phyloP scores from a whole-genome alignment of 2,888 invertebrate genomes.

The Steinernema carpocapsae region DNA sequence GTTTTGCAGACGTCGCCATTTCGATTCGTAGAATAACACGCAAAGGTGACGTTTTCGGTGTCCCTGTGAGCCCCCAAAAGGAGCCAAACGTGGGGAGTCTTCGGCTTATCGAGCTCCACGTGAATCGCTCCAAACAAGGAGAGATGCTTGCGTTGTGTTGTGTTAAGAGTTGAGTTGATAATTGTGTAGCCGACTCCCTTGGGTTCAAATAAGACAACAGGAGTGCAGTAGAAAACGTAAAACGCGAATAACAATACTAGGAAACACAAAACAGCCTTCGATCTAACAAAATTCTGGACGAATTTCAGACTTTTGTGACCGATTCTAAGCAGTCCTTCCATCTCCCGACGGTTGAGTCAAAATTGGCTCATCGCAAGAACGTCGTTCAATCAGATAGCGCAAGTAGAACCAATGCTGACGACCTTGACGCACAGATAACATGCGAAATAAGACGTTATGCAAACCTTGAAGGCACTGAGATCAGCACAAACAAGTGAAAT shows the following conservation, averaged over 20 bases:
- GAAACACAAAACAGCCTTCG: not conserved
- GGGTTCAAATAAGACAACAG: not conserved
- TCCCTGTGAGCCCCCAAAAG: not conserved
- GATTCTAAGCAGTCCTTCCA: no score
- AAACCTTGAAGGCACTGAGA: no score
- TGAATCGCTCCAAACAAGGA: not conserved
- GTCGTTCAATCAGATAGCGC: no score
- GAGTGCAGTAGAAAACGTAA: not conserved
- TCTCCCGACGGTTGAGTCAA: no score
- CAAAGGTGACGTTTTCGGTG: not conserved
- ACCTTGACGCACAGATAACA: no score
- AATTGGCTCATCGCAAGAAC: no score
- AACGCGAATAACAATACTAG: not conserved
- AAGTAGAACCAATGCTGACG: no score
- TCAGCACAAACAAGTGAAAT: no score
- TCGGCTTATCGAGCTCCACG: not conserved
- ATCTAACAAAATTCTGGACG: no score
- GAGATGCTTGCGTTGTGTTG: not conserved
- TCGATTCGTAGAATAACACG: not conserved
- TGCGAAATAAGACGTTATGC: no score
- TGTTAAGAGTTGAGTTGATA: no score
- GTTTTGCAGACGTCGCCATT: not conserved
- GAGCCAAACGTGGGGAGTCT: slow-evolving; percentile 11
- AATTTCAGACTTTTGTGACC: no score
- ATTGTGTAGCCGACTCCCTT: not conserved